Base-by-base conservation (phyloP, 2,113 vertebrate genomes). In the Neolamprologus caudopunctatus region DNA sequence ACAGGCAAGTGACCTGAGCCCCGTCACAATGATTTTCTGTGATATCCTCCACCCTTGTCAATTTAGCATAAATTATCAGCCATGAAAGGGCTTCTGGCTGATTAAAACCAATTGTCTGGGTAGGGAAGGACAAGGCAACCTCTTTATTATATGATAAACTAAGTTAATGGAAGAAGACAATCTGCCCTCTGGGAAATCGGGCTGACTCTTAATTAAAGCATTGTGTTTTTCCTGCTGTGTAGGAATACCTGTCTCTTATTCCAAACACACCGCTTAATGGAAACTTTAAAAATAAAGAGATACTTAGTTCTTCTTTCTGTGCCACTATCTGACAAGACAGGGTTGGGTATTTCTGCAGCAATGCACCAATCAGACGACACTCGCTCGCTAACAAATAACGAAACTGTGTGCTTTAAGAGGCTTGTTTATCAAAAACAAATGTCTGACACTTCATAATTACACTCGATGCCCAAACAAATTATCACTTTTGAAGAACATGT, bases 41-140 rank as follows among this genome's bases (percentile, higher is more conserved):
- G 94, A 96, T 94, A 96, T 94, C 94, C 95, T 92, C 88, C 95
- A 94, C 93, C 93, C 93, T 93, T 96, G 95, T 96, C 95, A 96
- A 95, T 96, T 94, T 94, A 93, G 95, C 96, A 96, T 96, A 96
- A 96, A 96, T 97, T 94, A 96, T 95, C 94, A 95, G 86, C 89
- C 91, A 90, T 90, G 94, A 95, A 95, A 96, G 94, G 93, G 93
- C 93, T 94, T 91, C 93, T 94, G 95, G 91, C 95, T 97, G 96
- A 97, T 97, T 97, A 96, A 96, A 96, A 96, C 93, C 96, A 96
- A 96, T 96, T 96, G 96, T 96, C 95, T 96, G 93, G 92, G 90
- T 94, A 94, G 91, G 87, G 94, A 96, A 97, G 96, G 96, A 97
- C 96, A 95, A 96, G 93, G 94, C 94, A 95, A 95, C 91, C 95